phyloP scores from a whole-genome alignment of 2,113 vertebrate species.

The Acanthisitta chloris region DNA sequence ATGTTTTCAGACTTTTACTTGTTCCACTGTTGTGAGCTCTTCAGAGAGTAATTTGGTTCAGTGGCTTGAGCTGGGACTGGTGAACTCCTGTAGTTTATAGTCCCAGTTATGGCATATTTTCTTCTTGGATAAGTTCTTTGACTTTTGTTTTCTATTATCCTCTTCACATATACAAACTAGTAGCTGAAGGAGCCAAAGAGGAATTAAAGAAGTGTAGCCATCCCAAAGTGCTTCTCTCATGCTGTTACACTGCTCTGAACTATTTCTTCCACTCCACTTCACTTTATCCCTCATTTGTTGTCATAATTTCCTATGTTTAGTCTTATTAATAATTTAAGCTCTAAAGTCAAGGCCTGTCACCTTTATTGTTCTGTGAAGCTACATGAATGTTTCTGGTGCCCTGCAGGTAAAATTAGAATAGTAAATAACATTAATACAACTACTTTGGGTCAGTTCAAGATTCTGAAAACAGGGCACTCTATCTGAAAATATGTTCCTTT shows the following conservation, averaged over 20 bases:
- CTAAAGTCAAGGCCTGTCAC: background rate
- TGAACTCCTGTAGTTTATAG: background rate
- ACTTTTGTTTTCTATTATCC: background rate
- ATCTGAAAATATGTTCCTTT: background rate
- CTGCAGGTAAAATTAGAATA: constrained; percentile 23
- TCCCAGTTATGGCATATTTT: background rate
- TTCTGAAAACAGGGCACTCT: background rate
- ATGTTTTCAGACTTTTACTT: background rate
- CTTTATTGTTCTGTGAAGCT: background rate
- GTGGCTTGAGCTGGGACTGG: background rate
- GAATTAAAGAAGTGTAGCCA: background rate
- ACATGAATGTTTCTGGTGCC: background rate
- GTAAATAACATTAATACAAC: constrained; percentile 20
- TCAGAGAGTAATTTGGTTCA: background rate
- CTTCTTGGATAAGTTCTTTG: background rate
- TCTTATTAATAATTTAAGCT: constrained; percentile 9
- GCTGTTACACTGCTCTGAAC: background rate
- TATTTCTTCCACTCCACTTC: background rate
- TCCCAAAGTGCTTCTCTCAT: background rate
- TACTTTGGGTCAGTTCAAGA: background rate
- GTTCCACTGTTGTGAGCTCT: background rate
- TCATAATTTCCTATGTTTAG: background rate
- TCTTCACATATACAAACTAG: background rate
- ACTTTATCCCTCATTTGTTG: background rate
- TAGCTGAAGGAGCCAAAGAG: background rate